Evolutionary conservation across 2,888 invertebrate species (phyloP), one percentile per base, ranked within the genome.

Genomic region (Druceiella hillmani): DNA sequence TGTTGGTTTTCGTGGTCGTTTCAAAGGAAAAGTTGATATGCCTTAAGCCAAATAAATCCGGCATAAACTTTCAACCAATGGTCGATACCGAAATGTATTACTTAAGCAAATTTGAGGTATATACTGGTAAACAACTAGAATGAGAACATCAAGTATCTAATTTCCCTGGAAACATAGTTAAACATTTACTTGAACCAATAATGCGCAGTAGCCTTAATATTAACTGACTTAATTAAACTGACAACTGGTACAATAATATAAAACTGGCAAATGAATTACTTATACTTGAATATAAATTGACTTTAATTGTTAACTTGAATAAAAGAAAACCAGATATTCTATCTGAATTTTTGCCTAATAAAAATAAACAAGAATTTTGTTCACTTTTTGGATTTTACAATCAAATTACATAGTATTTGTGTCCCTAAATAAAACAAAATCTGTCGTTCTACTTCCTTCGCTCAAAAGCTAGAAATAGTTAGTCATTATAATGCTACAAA

Each of bases 371-470:
- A 38, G 10, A 17, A 34, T 41, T n/a, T 36, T n/a, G n/a, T 39
- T 37, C 42, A 34, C 17, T 43, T 47, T 47, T 51, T 39, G 44
- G 50, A 43, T 52, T 48, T 47, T 33, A 48, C 33, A 44, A 50
- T 41, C 33, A 45, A 41, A 43, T 40, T 15, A 49, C 43, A 31
- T 37, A 36, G n/a, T n/a, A n/a, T n/a, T n/a, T n/a, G n/a, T n/a
- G n/a, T n/a, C n/a, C n/a, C n/a, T n/a, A n/a, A n/a, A n/a, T n/a
- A n/a, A n/a, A n/a, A 46, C 41, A 16, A 48, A 48, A 45, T 41
- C 41, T 36, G 49, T 51, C 33, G 38, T 46, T 37, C 42, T 52
- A 35, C 33, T 48, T 30, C 46, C 49, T 40, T 38, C 44, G 33
- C 36, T 32, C 33, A 36, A 33, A 51, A 52, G 38, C 41, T 50